Percentiles rank a stretch among this genome's conserved stretches.
phyloP scores from a whole-genome alignment of 1,140 invertebrate genomes.

The Zeugodacus cucurbitae region DNA sequence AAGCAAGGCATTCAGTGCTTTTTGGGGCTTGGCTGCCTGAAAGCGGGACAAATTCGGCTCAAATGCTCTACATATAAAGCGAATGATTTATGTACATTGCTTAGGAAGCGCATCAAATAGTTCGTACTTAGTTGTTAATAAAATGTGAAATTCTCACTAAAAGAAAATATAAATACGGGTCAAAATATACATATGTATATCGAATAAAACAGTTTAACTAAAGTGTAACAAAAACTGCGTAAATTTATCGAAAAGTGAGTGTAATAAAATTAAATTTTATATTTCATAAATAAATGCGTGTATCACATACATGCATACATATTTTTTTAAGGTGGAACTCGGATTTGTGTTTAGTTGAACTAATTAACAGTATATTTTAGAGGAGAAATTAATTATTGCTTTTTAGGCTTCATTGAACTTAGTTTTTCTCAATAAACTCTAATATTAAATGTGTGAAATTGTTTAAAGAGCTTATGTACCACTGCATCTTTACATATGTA shows the following conservation, averaged over 20 bases:
- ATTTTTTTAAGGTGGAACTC: background rate
- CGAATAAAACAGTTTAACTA: background rate
- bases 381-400: background rate
- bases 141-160: background rate
- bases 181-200: background rate
- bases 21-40: constrained; percentile 28
- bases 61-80: constrained; percentile 10
- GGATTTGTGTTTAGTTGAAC: background rate
- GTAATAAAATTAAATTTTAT: background rate
- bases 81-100: constrained; percentile 6
- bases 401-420: background rate
- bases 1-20: constrained; percentile 30
- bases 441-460: background rate
- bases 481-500: background rate
- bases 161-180: constrained; percentile 8
- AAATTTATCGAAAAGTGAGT: background rate
- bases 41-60: constrained; percentile 25
- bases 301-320: background rate
- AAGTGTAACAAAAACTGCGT: background rate
- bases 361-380: background rate
- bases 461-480: background rate
- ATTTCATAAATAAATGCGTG: background rate
- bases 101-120: background rate
- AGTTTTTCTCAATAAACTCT: background rate
- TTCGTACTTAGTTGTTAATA: constrained; percentile 8